Evolutionary conservation across 2,113 vertebrate genomes (phyloP).

Genomic region (Platichthys stellatus): DNA sequence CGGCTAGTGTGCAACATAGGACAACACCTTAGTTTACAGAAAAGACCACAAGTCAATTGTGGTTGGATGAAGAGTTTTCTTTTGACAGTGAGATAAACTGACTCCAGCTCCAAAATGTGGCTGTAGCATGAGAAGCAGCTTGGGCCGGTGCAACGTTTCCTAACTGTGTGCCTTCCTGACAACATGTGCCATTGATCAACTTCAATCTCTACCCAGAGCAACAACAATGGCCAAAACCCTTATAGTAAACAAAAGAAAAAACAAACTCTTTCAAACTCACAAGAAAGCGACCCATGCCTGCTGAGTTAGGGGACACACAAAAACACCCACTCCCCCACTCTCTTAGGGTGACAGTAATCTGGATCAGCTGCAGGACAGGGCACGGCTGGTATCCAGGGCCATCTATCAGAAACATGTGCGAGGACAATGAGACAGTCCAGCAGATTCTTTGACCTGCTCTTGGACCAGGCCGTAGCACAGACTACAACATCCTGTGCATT

Average conservation of each 20-base stretch:
- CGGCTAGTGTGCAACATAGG: background rate
- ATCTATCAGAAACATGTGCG: conserved; percentile 67
- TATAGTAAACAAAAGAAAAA: conserved; percentile 30
- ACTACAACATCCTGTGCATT: background rate
- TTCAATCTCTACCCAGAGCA: background rate
- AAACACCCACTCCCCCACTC: conserved; percentile 27
- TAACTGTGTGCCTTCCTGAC: conserved; percentile 18
- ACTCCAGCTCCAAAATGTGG: background rate
- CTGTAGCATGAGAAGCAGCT: background rate
- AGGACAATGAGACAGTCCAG: conserved; percentile 21
- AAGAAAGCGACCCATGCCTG: conserved; percentile 39
- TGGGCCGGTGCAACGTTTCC: background rate
- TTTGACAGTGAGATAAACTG: conserved; percentile 7
- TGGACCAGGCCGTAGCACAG: background rate
- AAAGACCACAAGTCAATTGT: background rate
- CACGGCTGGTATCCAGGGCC: conserved; percentile 44
- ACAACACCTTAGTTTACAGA: background rate
- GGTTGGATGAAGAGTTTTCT: background rate
- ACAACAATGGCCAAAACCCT: conserved; percentile 18
- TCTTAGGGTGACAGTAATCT: conserved; percentile 36
- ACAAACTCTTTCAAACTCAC: conserved; percentile 43
- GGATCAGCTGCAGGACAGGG: conserved; percentile 40
- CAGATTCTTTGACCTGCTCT: conserved; percentile 37
- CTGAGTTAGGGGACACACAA: conserved; percentile 22
- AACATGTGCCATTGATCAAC: conserved; percentile 36